phyloP scores from a whole-genome alignment of 2,797 vertebrate genomes.

The Helostoma temminkii region DNA sequence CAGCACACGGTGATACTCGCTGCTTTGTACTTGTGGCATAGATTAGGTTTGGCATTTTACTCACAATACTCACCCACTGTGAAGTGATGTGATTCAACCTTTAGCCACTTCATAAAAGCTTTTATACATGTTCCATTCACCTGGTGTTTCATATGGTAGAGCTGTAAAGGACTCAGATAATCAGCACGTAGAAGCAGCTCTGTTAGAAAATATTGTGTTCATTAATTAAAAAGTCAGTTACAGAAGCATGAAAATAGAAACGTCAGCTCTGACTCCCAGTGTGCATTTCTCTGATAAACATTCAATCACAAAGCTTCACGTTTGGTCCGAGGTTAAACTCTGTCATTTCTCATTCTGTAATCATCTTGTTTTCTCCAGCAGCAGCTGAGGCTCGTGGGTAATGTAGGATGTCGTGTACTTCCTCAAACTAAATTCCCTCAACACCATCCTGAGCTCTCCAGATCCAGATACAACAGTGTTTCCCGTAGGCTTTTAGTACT shows the following conservation, averaged over 20 bases:
- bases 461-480: too few relatives aligned
- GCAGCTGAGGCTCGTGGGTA: neutral
- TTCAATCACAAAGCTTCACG: neutral
- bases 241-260: neutral
- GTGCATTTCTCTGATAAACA: neutral
- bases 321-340: neutral
- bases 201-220: neutral
- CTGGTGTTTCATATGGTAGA: neutral
- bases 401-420: neutral
- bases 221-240: too few relatives aligned
- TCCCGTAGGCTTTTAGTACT: too few relatives aligned
- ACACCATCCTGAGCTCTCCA: too few relatives aligned
- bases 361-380: too few relatives aligned
- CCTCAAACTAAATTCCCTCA: neutral
- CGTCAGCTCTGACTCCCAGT: neutral
- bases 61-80: neutral
- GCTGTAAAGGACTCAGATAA: too few relatives aligned
- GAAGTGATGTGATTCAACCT: neutral
- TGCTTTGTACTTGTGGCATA: neutral
- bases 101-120: neutral
- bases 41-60: slow-evolving; percentile 3
- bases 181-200: neutral
- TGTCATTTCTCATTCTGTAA: too few relatives aligned
- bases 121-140: neutral
- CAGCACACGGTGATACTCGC: neutral